Conservation (phyloP, 1,140 invertebrate species). For the Proctacanthus coquilletti region DNA sequence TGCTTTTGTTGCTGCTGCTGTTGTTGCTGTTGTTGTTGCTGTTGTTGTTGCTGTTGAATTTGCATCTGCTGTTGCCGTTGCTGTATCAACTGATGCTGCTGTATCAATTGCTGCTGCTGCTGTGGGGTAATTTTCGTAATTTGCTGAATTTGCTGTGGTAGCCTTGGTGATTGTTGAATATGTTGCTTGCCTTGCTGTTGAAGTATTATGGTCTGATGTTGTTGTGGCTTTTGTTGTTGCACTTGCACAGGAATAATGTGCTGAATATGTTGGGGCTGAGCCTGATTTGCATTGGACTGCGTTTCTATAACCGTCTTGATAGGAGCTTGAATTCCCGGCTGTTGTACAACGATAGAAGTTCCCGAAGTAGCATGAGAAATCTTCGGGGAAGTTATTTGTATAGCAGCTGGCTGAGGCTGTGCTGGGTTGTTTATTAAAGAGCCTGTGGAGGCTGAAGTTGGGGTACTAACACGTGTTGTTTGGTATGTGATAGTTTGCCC, state of each 20-base stretch:
- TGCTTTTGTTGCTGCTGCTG: slow-evolving; percentile 8
- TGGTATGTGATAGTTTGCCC: slow-evolving; percentile 1
- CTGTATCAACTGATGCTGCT: slow-evolving; percentile 13
- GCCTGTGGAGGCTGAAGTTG: slow-evolving; percentile 5
- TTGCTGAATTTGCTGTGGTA: slow-evolving; percentile 16
- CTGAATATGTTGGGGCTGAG: background rate
- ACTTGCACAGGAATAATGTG: background rate
- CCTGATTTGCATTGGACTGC: no score
- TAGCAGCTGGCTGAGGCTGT: slow-evolving; percentile 1
- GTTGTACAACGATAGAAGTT: no score
- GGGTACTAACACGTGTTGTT: background rate
- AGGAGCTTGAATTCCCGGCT: background rate
- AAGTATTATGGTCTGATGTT: background rate
- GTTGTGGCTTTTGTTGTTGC: background rate
- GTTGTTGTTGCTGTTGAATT: slow-evolving; percentile 8
- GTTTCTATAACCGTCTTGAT: slow-evolving; percentile 1
- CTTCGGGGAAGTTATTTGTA: background rate
- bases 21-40: slow-evolving; percentile 19
- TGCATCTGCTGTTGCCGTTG: background rate
- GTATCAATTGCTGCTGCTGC: slow-evolving; percentile 11
- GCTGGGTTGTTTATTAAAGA: slow-evolving; percentile 1
- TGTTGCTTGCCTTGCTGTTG: slow-evolving; percentile 16
- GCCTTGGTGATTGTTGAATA: slow-evolving; percentile 17
- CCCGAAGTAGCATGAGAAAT: no score
- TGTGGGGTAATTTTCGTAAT: slow-evolving; percentile 9